These are phyloP conservation scores for Carapus acus DNA, from an alignment of 2,797 vertebrate species.

Conservation along the genomic window DNA sequence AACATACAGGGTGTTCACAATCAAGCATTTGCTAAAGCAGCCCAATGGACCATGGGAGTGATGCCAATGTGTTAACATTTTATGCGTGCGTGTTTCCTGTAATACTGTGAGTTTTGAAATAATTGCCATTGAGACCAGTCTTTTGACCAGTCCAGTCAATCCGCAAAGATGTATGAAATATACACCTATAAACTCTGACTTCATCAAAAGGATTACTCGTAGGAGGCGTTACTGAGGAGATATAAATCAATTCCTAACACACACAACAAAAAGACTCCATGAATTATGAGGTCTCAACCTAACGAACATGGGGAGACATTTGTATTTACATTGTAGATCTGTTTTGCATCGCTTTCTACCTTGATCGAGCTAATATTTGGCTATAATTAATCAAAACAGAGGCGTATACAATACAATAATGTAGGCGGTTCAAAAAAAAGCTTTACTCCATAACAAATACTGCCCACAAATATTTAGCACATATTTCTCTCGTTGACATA, in stretches of 20 bases:
- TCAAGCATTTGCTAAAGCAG: too few species aligned
- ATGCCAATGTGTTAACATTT: too few species aligned
- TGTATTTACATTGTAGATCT: slow-evolving; percentile 28
- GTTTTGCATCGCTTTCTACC: slow-evolving; percentile 19
- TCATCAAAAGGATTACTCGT: slow-evolving; percentile 31
- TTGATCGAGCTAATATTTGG: slow-evolving; percentile 17
- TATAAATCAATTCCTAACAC: slow-evolving; percentile 43
- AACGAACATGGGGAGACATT: slow-evolving; percentile 32
- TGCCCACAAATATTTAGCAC: slow-evolving; percentile 12
- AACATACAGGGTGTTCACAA: too few species aligned
- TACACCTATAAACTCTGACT: slow-evolving; percentile 39
- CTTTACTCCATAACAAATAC: slow-evolving; percentile 1
- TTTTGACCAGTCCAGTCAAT: too few species aligned
- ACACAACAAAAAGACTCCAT: slow-evolving; percentile 20
- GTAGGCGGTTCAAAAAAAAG: slow-evolving; percentile 12
- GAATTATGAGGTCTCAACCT: slow-evolving; percentile 33
- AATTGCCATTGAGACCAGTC: too few species aligned
- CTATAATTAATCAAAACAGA: slow-evolving; percentile 23
- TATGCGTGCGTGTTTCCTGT: too few species aligned
- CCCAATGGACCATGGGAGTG: too few species aligned
- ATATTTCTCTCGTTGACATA: slow-evolving; percentile 6
- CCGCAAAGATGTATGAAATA: slow-evolving; percentile 18
- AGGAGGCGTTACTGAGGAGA: slow-evolving; percentile 32
- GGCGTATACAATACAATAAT: slow-evolving; percentile 22
- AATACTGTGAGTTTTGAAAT: too few species aligned